Base-by-base conservation (phyloP, 2,797 vertebrate species). In the Neoniphon sammara region DNA sequence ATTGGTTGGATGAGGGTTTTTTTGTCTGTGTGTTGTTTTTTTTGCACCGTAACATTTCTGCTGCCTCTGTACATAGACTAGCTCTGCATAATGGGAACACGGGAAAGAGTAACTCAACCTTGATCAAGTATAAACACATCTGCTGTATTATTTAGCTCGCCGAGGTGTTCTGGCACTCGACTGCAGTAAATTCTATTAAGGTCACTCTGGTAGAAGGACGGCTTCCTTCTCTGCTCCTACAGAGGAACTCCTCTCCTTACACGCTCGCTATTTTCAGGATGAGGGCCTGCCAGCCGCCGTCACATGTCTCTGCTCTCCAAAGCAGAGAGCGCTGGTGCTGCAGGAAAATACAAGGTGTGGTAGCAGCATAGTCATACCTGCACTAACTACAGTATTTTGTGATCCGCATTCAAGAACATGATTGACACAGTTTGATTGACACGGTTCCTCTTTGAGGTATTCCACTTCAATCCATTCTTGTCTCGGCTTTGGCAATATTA, bases 251-350 rank as follows among this genome's bases (percentile, higher is more conserved):
- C 46, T 68, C 34, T 63, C 18, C 17, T 71, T 27, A 64, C 54
- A 46, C 54, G n/a, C 46, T 65, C 30, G 17, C 0, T 72, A 21
- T 70, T 77, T 69, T 80, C 57, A 59, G 54, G 58, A 36, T 12
- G 8, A 59, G 4, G 52, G 59, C 25, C 47, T 61, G 56, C 68
- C 30, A 68, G 57, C 31, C 9, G 49, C 20, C 65, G n/a, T 44
- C 27, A 42, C 65, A 63, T 66, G 59, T 54, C 31, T 56, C n/a
- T 17, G 0, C 42, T 46, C 17, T 67, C 57, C 50, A 64, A 53
- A 50, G 2, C 54, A 44, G 34, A 67, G 34, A 56, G 47, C 57
- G 36, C 74, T 71, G 66, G 70, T 73, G 74, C 68, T 69, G 31
- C 71, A 65, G 60, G 66, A 64, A 52, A 66, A 55, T 5, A 55